These are phyloP conservation scores for Drosophila sucinea DNA, from an alignment of 1,140 invertebrate genomes.

Conservation along the genomic window DNA sequence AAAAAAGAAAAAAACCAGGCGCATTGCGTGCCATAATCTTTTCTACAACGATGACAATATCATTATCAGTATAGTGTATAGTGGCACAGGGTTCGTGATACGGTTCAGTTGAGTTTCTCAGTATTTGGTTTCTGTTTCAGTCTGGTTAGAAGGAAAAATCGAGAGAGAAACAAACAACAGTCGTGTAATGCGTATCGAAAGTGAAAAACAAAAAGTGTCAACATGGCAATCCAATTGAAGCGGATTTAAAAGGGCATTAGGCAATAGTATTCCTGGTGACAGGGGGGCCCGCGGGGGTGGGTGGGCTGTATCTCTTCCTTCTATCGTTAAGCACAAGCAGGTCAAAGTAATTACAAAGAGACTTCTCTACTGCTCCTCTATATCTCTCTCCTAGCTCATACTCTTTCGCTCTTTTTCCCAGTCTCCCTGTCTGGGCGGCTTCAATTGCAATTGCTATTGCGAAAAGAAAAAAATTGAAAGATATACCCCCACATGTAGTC, in stretches of 20 bases:
- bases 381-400: neutral
- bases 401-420: neutral
- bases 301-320: conserved; percentile 35
- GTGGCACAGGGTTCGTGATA: conserved; percentile 10
- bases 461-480: conserved; percentile 24
- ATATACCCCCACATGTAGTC: conserved; percentile 34
- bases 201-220: conserved; percentile 74
- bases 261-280: conserved; percentile 8
- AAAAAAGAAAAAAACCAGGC: conserved; percentile 38
- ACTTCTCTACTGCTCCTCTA: neutral
- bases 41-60: conserved; percentile 39
- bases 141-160: conserved; percentile 50
- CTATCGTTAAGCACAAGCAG: conserved; percentile 56
- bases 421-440: neutral
- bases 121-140: conserved; percentile 42
- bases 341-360: conserved; percentile 75
- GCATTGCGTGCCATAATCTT: conserved; percentile 74
- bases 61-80: conserved; percentile 57
- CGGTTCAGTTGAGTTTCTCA: conserved; percentile 1
- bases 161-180: conserved; percentile 31
- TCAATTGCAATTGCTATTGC: conserved; percentile 41
- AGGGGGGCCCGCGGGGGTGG: neutral
- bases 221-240: conserved; percentile 74
- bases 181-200: conserved; percentile 71
- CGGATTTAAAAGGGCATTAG: conserved; percentile 72